Conservation (phyloP, 2,888 invertebrate species). For the Leptopilina syphax region DNA sequence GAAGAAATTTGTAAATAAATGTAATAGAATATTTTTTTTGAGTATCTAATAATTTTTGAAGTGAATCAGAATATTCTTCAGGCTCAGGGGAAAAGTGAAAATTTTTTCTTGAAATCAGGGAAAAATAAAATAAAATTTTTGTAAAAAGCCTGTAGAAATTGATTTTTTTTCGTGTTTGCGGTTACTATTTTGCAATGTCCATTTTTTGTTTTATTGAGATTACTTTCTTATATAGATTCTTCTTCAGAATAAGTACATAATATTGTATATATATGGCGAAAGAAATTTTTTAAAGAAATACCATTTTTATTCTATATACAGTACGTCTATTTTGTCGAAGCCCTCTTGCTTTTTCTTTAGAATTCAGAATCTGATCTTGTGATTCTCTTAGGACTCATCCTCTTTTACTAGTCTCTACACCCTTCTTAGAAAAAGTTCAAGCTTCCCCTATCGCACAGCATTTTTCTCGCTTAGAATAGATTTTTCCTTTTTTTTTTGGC, state of each 20-base stretch:
- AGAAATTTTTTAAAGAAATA: slow-evolving; percentile 11
- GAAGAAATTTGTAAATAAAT: no score
- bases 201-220: no score
- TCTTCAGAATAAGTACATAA: neutral
- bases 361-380: slow-evolving; percentile 28
- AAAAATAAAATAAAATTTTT: no score
- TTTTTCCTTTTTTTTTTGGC: neutral
- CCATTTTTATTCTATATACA: neutral
- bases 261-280: neutral
- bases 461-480: slow-evolving; percentile 1
- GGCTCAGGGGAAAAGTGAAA: no score
- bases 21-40: no score
- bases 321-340: neutral
- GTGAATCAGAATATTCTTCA: no score
- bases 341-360: neutral
- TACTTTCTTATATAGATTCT: no score
- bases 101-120: no score
- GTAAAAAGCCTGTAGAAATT: no score
- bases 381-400: slow-evolving; percentile 17
- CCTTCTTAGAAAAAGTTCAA: slow-evolving; percentile 8
- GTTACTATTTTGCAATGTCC: no score
- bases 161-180: no score
- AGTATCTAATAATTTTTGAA: no score
- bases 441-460: neutral
- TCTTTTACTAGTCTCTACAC: slow-evolving; percentile 19